These are phyloP conservation scores for Nomada lathburiana DNA, from an alignment of 2,888 invertebrate genomes.

Conservation along the genomic window DNA sequence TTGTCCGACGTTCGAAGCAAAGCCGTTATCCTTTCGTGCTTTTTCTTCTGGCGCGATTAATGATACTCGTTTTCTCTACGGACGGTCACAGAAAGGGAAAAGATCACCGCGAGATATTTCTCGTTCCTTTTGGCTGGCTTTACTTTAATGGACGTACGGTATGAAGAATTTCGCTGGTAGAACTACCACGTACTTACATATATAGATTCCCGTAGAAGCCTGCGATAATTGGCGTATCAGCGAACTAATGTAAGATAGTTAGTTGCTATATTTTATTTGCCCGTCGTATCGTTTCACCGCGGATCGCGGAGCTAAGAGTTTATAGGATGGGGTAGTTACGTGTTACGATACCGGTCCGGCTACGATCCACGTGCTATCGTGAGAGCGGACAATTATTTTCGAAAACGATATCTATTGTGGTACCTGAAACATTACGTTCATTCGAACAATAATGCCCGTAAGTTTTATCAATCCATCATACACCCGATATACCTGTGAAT, in stretches of 20 bases:
- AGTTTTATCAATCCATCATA: too few relatives aligned
- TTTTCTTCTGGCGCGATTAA: conserved; percentile 63
- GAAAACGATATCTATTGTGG: too few relatives aligned
- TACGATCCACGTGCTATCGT: neutral
- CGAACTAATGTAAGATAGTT: neutral
- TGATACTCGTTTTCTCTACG: conserved; percentile 67
- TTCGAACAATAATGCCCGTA: too few relatives aligned
- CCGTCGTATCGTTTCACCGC: neutral
- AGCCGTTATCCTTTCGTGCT: conserved; percentile 26
- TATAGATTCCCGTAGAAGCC: conserved; percentile 36
- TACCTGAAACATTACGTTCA: too few relatives aligned
- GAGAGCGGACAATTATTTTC: neutral
- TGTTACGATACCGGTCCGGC: neutral
- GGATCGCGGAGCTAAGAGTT: neutral
- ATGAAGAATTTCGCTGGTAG: conserved; percentile 17
- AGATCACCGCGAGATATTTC: conserved; percentile 32
- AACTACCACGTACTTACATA: conserved; percentile 28
- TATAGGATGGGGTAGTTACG: neutral
- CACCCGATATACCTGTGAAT: too few relatives aligned
- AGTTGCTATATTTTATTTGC: conserved; percentile 4
- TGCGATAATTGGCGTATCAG: conserved; percentile 36
- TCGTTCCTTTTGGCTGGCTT: conserved; percentile 39
- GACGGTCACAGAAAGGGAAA: conserved; percentile 38
- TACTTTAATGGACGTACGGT: conserved; percentile 52
- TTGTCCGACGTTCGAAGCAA: conserved; percentile 33